Evolutionary conservation across 2,113 vertebrate genomes (phyloP).

Genomic region (Jaculus jaculus): DNA sequence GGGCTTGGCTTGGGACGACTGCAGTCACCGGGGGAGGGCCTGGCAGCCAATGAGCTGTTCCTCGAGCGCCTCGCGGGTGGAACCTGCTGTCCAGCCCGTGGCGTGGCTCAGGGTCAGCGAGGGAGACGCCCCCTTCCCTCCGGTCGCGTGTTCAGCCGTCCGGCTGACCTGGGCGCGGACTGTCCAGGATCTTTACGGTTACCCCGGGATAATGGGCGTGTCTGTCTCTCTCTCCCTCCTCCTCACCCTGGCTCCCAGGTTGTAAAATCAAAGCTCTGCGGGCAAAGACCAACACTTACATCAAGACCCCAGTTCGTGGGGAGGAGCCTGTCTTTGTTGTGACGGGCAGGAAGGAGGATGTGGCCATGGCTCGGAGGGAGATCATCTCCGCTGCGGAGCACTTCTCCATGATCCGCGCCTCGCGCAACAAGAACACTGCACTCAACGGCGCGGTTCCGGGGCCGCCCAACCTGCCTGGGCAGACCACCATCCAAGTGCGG

Average conservation of each 20-base stretch:
- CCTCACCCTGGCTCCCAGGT: constrained; percentile 85
- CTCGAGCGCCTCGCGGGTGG: constrained; percentile 67
- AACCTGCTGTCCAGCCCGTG: constrained; percentile 50
- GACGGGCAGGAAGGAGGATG: constrained; percentile 97
- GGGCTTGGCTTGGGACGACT: constrained; percentile 48
- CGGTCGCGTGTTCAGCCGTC: background rate
- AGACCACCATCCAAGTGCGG: constrained; percentile 98
- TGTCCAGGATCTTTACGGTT: constrained; percentile 12
- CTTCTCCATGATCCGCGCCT: constrained; percentile 98
- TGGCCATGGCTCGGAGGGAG: constrained; percentile 97
- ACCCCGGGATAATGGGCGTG: constrained; percentile 71
- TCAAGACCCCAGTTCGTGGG: constrained; percentile 98
- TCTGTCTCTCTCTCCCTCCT: constrained; percentile 67
- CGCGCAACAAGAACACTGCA: constrained; percentile 94
- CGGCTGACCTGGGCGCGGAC: constrained; percentile 36
- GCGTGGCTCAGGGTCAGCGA: background rate
- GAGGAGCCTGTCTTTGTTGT: constrained; percentile 99
- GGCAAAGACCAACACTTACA: constrained; percentile 99
- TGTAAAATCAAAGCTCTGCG: constrained; percentile 99
- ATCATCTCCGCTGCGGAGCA: constrained; percentile 98
- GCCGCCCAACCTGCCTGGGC: constrained; percentile 94
- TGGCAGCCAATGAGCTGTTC: constrained; percentile 70
- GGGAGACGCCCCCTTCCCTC: constrained; percentile 68
- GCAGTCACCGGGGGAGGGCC: constrained; percentile 64
- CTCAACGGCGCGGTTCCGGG: constrained; percentile 91